A percentile compares a stretch with the other conserved stretches of the same genome.
Evolutionary conservation across 2,113 vertebrate genomes (phyloP).

Genomic region (Oncorhynchus clarkii): DNA sequence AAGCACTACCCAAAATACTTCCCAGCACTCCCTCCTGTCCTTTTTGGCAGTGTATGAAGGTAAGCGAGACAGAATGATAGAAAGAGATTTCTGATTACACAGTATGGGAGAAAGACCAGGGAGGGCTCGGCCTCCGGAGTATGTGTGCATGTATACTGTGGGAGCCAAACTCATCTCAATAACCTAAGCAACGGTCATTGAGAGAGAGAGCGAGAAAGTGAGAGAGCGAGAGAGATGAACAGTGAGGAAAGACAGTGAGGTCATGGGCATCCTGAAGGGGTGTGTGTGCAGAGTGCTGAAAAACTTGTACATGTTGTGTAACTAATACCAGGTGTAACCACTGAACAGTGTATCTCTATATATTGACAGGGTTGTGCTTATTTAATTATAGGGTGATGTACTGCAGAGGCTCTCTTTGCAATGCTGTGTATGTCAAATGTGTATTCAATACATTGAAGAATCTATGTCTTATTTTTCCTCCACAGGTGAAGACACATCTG

Average conservation of each 20-base stretch:
- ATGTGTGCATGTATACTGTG: background rate
- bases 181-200: background rate
- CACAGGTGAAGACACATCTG: conserved; percentile 90
- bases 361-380: background rate
- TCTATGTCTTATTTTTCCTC: conserved; percentile 2
- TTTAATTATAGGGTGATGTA: background rate
- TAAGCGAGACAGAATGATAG: background rate
- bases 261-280: too few relatives aligned
- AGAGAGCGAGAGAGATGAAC: too few relatives aligned
- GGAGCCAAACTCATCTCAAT: background rate
- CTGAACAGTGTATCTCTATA: too few relatives aligned
- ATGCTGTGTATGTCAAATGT: background rate
- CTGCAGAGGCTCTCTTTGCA: background rate
- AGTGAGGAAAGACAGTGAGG: background rate
- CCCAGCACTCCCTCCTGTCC: background rate
- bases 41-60: conserved; percentile 6
- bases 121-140: too few relatives aligned
- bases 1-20: conserved; percentile 31
- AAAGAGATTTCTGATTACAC: conserved; percentile 6
- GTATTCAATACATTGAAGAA: background rate
- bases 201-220: background rate
- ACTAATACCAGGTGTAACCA: conserved; percentile 5
- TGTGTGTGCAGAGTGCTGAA: too few relatives aligned
- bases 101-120: background rate
- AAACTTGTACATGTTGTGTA: background rate